Evolutionary conservation across 2,888 invertebrate genomes (phyloP).

Genomic region (Platycheirus rosarum): DNA sequence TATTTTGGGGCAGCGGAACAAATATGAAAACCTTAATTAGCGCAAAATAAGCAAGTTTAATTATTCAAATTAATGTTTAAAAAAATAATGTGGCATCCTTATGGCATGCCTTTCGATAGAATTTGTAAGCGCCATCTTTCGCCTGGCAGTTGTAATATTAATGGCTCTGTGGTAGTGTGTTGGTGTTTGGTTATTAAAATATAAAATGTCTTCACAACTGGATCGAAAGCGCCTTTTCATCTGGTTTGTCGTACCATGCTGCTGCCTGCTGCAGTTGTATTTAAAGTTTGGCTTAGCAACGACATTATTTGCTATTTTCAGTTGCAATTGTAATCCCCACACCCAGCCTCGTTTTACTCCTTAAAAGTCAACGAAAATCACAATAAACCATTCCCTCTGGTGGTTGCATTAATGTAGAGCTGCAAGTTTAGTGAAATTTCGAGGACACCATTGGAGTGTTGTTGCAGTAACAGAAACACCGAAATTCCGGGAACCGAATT

Average conservation of each 20-base stretch:
- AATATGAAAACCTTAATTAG: conserved; percentile 44
- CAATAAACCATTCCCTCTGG: conserved; percentile 43
- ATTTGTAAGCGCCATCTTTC: neutral
- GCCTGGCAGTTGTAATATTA: neutral
- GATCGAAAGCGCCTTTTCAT: neutral
- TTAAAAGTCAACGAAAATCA: neutral
- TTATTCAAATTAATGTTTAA: conserved; percentile 43
- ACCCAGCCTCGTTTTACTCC: neutral
- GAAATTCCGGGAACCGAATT: conserved; percentile 34
- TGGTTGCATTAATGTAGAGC: conserved; percentile 15
- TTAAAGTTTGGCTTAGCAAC: neutral
- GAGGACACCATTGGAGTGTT: conserved; percentile 32
- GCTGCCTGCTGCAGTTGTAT: neutral
- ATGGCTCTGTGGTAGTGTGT: neutral
- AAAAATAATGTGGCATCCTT: conserved; percentile 22
- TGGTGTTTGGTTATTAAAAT: conserved; percentile 35
- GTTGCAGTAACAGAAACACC: conserved; percentile 38
- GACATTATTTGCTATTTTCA: neutral
- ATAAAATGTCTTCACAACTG: conserved; percentile 23
- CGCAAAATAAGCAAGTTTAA: conserved; percentile 44
- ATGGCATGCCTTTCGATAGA: neutral
- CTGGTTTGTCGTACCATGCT: neutral
- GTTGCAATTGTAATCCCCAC: neutral
- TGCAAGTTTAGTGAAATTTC: conserved; percentile 18
- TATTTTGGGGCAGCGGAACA: neutral